A percentile compares a stretch with the other conserved stretches of the same genome.
Evolutionary conservation across 2,888 invertebrate genomes (phyloP).

Genomic region (Latrodectus elegans): DNA sequence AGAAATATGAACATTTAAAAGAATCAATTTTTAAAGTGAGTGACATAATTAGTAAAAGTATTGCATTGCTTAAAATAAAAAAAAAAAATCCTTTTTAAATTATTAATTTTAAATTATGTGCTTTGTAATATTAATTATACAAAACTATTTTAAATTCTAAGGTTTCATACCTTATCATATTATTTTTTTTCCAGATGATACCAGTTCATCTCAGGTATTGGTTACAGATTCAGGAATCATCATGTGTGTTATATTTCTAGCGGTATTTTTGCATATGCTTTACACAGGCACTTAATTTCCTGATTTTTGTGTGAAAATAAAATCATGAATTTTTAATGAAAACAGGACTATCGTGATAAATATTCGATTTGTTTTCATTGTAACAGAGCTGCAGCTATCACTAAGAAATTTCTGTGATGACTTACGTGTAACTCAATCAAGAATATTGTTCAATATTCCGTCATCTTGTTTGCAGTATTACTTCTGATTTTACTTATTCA

Average conservation of each 20-base stretch:
- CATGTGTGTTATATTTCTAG: background rate
- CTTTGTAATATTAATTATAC: too few relatives aligned
- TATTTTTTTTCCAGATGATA: background rate
- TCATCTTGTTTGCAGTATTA: slow-evolving; percentile 61
- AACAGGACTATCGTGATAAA: background rate
- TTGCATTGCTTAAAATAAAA: too few relatives aligned
- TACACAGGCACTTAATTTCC: background rate
- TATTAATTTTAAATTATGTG: too few relatives aligned
- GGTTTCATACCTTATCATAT: too few relatives aligned
- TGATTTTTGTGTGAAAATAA: background rate
- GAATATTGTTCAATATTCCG: slow-evolving; percentile 40
- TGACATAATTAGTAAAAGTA: too few relatives aligned
- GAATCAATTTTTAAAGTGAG: too few relatives aligned
- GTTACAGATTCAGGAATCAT: background rate
- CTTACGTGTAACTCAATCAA: slow-evolving; percentile 38
- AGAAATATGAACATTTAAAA: too few relatives aligned
- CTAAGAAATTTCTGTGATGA: slow-evolving; percentile 15
- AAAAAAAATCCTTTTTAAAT: too few relatives aligned
- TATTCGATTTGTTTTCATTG: slow-evolving; percentile 4
- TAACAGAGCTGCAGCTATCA: slow-evolving; percentile 16
- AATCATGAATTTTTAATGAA: background rate
- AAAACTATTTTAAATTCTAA: too few relatives aligned
- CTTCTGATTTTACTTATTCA: background rate
- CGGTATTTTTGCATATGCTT: background rate
- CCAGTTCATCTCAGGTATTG: background rate